A percentile compares a stretch with the other conserved stretches of the same genome.
These are phyloP conservation scores for Corythucha ciliata DNA, from an alignment of 2,888 invertebrate genomes.

Conservation along the genomic window DNA sequence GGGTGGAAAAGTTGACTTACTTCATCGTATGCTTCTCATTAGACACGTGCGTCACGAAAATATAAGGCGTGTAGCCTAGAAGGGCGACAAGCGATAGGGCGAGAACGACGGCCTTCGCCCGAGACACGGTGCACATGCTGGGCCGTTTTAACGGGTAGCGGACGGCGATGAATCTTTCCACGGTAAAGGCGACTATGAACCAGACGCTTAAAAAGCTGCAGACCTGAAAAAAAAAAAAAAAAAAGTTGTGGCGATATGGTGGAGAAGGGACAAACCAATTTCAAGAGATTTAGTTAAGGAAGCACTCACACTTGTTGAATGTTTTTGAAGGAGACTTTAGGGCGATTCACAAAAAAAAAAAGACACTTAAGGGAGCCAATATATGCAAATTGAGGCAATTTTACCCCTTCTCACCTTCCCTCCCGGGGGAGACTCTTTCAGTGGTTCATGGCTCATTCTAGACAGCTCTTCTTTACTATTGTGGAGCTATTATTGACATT, in stretches of 20 bases:
- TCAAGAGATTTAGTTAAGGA: too few species aligned
- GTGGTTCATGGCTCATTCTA: too few species aligned
- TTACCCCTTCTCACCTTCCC: too few species aligned
- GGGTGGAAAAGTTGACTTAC: slow-evolving; percentile 10
- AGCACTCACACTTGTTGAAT: too few species aligned
- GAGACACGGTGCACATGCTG: slow-evolving; percentile 59
- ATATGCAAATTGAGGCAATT: too few species aligned
- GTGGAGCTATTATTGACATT: too few species aligned
- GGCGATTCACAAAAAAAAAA: too few species aligned
- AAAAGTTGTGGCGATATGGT: neutral
- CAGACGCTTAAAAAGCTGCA: slow-evolving; percentile 71
- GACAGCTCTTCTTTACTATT: too few species aligned
- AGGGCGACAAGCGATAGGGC: slow-evolving; percentile 48
- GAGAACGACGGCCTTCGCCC: slow-evolving; percentile 56
- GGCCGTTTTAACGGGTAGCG: slow-evolving; percentile 60
- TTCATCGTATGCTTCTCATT: slow-evolving; percentile 18
- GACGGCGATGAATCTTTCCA: slow-evolving; percentile 75
- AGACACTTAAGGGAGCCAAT: too few species aligned
- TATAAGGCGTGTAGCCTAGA: slow-evolving; percentile 52
- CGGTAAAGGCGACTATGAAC: slow-evolving; percentile 76
- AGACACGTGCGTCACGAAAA: slow-evolving; percentile 40
- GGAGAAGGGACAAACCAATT: too few species aligned
- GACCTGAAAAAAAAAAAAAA: slow-evolving; percentile 44
- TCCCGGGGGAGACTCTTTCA: too few species aligned
- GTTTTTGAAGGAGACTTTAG: too few species aligned